phyloP scores from a whole-genome alignment of 2,888 invertebrate genomes.

The Parapristionchus giblindavisi region DNA sequence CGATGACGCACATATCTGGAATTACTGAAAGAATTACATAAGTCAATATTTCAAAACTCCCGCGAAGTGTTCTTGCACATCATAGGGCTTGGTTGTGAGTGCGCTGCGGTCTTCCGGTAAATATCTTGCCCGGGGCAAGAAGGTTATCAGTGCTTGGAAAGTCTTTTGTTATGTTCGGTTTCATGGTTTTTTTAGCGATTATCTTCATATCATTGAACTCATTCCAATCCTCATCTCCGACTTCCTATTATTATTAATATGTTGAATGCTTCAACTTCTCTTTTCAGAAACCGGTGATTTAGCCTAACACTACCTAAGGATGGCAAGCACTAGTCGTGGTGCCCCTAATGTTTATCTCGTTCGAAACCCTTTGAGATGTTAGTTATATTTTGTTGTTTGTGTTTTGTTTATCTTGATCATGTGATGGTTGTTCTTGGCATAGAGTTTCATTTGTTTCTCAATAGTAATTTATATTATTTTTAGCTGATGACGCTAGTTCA shows the following conservation, averaged over 20 bases:
- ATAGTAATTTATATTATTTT: slow-evolving; percentile 2
- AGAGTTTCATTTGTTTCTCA: not conserved
- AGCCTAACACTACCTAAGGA: not conserved
- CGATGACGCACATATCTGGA: no score
- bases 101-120: no score
- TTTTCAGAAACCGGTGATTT: not conserved
- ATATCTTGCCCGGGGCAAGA: no score
- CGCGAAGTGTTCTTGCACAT: no score
- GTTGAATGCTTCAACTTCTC: no score
- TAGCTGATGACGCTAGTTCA: slow-evolving; percentile 50
- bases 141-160: no score
- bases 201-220: slow-evolving; percentile 99
- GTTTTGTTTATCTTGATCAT: not conserved
- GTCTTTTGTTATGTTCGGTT: no score
- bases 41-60: no score
- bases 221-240: slow-evolving; percentile 98
- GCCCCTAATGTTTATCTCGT: not conserved
- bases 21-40: no score
- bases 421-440: not conserved
- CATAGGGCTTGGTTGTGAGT: no score
- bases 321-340: slow-evolving; percentile 32
- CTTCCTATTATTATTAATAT: no score
- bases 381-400: not conserved
- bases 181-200: no score
- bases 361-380: slow-evolving; percentile 30